A percentile compares a stretch with the other conserved stretches of the same genome.
These are phyloP conservation scores for Drosophila bocki DNA, from an alignment of 1,140 invertebrate genomes.

Conservation along the genomic window DNA sequence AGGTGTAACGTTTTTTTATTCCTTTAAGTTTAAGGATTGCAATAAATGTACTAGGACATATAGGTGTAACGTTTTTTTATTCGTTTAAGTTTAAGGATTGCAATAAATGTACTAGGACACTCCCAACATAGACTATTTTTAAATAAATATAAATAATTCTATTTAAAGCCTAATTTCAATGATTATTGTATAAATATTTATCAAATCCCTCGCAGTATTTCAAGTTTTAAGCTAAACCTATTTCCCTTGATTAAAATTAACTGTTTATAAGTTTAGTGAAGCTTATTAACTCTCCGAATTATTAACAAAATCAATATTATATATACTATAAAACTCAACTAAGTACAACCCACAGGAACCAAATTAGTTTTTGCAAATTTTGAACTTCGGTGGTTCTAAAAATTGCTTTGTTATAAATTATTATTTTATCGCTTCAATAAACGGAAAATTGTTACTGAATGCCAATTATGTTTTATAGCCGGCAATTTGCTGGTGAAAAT, in stretches of 20 bases:
- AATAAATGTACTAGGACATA: no score
- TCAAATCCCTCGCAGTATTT: not conserved
- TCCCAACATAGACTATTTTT: not conserved
- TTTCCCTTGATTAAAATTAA: not conserved
- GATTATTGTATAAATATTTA: not conserved
- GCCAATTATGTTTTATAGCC: conserved; percentile 42
- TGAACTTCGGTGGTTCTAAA: not conserved
- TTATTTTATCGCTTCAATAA: conserved; percentile 56
- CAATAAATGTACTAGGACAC: no score
- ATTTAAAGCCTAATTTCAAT: not conserved
- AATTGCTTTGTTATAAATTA: conserved; percentile 44
- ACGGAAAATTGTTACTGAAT: conserved; percentile 33
- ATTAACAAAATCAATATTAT: conserved; percentile 18
- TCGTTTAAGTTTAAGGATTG: not conserved
- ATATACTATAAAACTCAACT: conserved; percentile 9
- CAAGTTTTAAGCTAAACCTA: not conserved
- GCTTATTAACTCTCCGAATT: not conserved
- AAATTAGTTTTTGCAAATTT: conserved; percentile 31
- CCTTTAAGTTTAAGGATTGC: not conserved
- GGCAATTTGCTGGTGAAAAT: conserved; percentile 43
- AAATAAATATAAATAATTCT: not conserved
- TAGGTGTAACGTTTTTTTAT: not conserved
- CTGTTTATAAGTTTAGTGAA: conserved; percentile 1
- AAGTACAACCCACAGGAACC: not conserved
- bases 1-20: no score